These are phyloP conservation scores for Muscidifurax raptorellus DNA, from an alignment of 1,140 invertebrate genomes.

Conservation along the genomic window DNA sequence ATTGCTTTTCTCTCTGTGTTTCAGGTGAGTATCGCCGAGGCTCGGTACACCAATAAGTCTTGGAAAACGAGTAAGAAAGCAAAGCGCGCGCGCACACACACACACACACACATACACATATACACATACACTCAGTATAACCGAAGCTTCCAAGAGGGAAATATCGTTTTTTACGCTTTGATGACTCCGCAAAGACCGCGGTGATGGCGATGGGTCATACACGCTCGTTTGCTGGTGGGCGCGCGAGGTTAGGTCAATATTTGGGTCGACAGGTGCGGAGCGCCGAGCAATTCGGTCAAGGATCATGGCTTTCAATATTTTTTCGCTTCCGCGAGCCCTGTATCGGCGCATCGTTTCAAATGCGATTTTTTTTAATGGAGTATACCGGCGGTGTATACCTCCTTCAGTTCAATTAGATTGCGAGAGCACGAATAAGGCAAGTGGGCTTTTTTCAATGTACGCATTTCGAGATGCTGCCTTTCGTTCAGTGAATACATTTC, in stretches of 20 bases:
- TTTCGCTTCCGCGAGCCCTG: constrained; percentile 7
- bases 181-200: constrained; percentile 63
- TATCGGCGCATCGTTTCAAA: not conserved
- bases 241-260: constrained; percentile 65
- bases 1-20: no score
- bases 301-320: constrained; percentile 57
- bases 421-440: no score
- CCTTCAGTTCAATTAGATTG: no score
- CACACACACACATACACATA: no score
- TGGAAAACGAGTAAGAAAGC: no score
- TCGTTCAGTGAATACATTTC: not conserved
- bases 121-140: no score
- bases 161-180: constrained; percentile 56
- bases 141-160: not conserved
- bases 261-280: constrained; percentile 54
- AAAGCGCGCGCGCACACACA: no score
- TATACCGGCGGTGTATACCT: no score
- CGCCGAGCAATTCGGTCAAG: constrained; percentile 65
- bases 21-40: constrained; percentile 22
- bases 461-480: no score
- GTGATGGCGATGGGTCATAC: constrained; percentile 44
- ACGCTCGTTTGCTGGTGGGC: no score
- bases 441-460: no score
- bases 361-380: not conserved
- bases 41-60: no score